These are phyloP conservation scores for Nineta flava DNA, from an alignment of 2,888 invertebrate species.

Conservation along the genomic window DNA sequence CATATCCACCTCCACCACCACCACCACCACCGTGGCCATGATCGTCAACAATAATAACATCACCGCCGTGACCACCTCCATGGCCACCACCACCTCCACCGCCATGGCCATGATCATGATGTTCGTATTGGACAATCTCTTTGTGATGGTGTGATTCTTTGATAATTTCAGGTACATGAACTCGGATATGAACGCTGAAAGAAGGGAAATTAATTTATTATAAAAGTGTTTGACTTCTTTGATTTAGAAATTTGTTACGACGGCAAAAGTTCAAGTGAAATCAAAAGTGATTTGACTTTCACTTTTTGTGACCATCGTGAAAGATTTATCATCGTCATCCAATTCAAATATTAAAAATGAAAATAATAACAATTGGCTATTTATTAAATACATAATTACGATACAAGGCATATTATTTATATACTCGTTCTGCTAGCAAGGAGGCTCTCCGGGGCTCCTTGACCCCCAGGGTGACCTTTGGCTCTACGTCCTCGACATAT, in stretches of 20 bases:
- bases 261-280: no score
- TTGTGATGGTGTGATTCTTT: conserved; percentile 31
- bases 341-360: not conserved
- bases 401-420: no score
- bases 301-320: not conserved
- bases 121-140: conserved; percentile 27
- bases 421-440: no score
- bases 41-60: conserved; percentile 10
- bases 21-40: conserved; percentile 14
- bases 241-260: no score
- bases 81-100: conserved; percentile 12
- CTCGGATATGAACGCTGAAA: conserved; percentile 39
- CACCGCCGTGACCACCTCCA: conserved; percentile 13
- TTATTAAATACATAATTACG: no score
- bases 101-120: conserved; percentile 14
- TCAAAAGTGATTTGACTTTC: no score
- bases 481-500: no score
- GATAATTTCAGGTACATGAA: conserved; percentile 35
- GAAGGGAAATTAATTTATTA: no score
- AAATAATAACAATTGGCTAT: not conserved
- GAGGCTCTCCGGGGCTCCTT: no score
- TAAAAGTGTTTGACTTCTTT: not conserved
- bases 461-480: no score
- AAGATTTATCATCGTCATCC: no score
- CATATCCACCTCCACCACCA: conserved; percentile 16